Evolutionary conservation across 2,797 vertebrate species (phyloP), one percentile per base, ranked within the genome.

Genomic region (Selene dorsalis): DNA sequence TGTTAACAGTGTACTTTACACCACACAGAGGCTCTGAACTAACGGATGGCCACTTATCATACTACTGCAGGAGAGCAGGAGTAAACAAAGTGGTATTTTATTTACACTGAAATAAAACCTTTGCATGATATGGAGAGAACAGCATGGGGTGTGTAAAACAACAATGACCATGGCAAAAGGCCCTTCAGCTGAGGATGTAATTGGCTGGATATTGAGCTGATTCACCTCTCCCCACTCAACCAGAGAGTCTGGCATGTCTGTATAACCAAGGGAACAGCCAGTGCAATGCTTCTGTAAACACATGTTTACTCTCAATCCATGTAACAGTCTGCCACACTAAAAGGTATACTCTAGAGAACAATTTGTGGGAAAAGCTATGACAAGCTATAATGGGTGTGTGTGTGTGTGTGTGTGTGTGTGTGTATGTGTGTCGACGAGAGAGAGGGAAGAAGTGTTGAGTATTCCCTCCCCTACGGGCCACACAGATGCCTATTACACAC

Each of bases 401-500:
- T 64, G 63, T 56, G 63, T 75, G 80, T 73, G 73, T 62, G 58
- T 80, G 68, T 75, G 20, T 67, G 58, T 57, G 58, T 64, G 73
- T 66, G 74, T 73, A 64, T 82, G 76, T 70, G 70, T 64, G 50
- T 47, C 77, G 82, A 79, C 62, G 81, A 73, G 84, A 84, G 74
- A 85, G 75, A 74, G 71, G 62, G 85, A 87, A 80, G 79, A 87
- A 88, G 83, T 57, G 82, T 75, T 63, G 88, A 89, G 84, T 91
- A 90, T 91, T 89, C 75, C 85, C 85, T 93, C 84, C 89, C 87
- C 91, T 82, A 60, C 35, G 85, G 91, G 77, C 84, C 86, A 80
- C 88, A 88, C 90, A 92, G 88, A 90, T 91, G 91, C 87, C 86
- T 89, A 92, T 93, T 93, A 91, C 89, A 90, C 91, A 85, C 82